A percentile compares a stretch with the other conserved stretches of the same genome.
Conservation (phyloP, 2,888 invertebrate genomes). For the Nebria brevicollis region DNA sequence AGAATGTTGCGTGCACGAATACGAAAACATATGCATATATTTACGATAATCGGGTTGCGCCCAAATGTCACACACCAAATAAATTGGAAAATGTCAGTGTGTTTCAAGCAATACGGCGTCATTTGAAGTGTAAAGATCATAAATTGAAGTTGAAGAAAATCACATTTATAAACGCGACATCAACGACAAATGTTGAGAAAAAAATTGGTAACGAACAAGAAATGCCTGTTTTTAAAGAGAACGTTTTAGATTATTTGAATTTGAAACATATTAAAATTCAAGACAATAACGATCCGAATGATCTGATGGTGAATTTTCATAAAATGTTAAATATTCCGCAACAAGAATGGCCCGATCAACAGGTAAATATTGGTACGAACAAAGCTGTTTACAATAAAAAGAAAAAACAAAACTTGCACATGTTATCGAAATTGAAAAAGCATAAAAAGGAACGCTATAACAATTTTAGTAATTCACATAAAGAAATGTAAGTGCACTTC, state of each 20-base stretch:
- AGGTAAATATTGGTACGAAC: conserved; percentile 5
- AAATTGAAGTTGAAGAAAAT: conserved; percentile 28
- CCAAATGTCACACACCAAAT: conserved; percentile 69
- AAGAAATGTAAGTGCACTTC: conserved; percentile 14
- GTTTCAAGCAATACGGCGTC: conserved; percentile 71
- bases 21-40: conserved; percentile 58
- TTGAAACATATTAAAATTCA: conserved; percentile 32
- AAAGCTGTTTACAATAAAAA: conserved; percentile 14
- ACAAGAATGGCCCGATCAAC: neutral
- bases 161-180: conserved; percentile 35
- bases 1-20: conserved; percentile 57
- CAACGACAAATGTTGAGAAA: conserved; percentile 18
- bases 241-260: conserved; percentile 5
- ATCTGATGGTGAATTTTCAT: conserved; percentile 7
- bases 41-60: conserved; percentile 69
- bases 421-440: conserved; percentile 18
- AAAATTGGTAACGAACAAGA: neutral
- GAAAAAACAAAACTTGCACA: conserved; percentile 26
- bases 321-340: conserved; percentile 5
- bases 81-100: conserved; percentile 70
- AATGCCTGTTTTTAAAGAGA: neutral
- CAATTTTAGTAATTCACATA: neutral
- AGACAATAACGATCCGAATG: conserved; percentile 28
- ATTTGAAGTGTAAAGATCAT: conserved; percentile 61
- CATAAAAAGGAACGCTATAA: neutral